A percentile compares a stretch with the other conserved stretches of the same genome.
phyloP scores from a whole-genome alignment of 2,888 invertebrate genomes.

The Metellina segmentata region DNA sequence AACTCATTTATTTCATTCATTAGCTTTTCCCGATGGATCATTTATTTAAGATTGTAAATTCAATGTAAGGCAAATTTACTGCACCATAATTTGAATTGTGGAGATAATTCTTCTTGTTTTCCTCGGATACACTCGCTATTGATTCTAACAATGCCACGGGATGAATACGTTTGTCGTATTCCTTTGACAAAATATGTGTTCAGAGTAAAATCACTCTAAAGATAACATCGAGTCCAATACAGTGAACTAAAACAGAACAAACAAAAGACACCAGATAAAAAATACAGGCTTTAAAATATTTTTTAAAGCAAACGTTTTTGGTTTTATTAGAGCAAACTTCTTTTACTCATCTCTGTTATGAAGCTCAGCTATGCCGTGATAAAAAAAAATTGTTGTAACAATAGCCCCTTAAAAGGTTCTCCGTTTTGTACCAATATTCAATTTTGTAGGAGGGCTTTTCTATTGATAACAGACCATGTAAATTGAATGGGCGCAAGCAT shows the following conservation, averaged over 20 bases:
- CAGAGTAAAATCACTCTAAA: no score
- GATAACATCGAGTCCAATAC: no score
- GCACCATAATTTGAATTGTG: background rate
- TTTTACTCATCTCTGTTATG: no score
- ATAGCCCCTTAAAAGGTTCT: no score
- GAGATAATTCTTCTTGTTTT: background rate
- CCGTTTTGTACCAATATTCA: no score
- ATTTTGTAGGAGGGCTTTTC: no score
- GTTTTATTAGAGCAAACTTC: no score
- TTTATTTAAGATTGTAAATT: constrained; percentile 11
- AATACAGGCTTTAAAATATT: background rate
- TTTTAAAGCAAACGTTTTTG: no score
- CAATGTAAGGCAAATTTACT: background rate
- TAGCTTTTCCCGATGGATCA: constrained; percentile 13
- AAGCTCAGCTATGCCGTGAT: no score
- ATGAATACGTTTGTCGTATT: background rate
- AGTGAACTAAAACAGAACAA: background rate
- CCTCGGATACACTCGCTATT: background rate
- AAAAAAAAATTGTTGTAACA: no score
- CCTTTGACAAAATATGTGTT: background rate
- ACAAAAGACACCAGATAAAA: background rate
- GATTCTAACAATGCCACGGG: background rate
- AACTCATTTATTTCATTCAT: constrained; percentile 20
- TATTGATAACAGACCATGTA: background rate
- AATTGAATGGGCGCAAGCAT: background rate